These are phyloP conservation scores for Tachyglossus aculeatus DNA, from an alignment of 2,797 vertebrate species.

Conservation along the genomic window DNA sequence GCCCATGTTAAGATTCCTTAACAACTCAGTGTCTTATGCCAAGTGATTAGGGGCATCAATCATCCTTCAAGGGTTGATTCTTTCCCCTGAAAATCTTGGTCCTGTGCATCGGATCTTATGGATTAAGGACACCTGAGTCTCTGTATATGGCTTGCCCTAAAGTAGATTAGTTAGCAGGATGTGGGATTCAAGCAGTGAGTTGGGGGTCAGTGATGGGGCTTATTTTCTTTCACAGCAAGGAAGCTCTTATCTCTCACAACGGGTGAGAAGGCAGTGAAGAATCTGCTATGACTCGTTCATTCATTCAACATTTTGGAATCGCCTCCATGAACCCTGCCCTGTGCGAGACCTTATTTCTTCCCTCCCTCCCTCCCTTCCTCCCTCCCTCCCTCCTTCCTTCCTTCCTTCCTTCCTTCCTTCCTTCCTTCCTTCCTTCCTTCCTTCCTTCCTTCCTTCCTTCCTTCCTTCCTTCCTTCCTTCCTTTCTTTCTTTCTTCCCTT, in stretches of 20 bases:
- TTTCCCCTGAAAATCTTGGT: background rate
- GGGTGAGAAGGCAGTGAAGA: background rate
- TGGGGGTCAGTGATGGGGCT: background rate
- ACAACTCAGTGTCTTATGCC: background rate
- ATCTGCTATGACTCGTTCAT: background rate
- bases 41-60: background rate
- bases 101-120: accelerated
- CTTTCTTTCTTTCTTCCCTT: no score
- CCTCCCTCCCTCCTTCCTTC: background rate
- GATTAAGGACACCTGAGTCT: background rate
- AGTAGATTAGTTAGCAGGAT: background rate
- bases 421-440: background rate
- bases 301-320: background rate
- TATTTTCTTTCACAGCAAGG: no score
- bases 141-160: accelerated
- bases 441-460: background rate
- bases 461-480: background rate
- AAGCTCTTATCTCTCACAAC: no score
- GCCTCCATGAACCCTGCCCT: accelerated
- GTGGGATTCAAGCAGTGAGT: accelerated
- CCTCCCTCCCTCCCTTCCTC: background rate
- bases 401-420: background rate
- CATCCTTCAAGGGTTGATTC: background rate
- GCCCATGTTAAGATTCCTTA: accelerated
- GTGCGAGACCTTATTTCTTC: accelerated